Evolutionary conservation across 2,888 invertebrate genomes (phyloP).

Genomic region (Drosophila macrospina): DNA sequence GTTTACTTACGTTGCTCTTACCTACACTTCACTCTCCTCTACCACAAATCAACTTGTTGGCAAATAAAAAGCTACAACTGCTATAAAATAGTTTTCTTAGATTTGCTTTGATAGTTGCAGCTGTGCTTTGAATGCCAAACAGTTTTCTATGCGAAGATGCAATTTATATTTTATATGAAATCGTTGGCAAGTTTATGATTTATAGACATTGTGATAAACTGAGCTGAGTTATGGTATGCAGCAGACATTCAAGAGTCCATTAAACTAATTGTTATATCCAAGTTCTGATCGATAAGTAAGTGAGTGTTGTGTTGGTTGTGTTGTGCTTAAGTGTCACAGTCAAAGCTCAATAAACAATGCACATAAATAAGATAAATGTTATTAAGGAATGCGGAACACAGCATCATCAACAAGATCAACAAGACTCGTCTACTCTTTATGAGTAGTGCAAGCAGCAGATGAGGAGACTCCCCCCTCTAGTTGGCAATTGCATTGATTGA

Average conservation of each 20-base stretch:
- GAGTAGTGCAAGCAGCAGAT: too few species aligned
- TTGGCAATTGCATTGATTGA: conserved; percentile 58
- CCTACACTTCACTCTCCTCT: too few species aligned
- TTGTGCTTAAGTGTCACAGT: conserved; percentile 43
- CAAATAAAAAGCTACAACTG: not conserved
- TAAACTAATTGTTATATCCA: conserved; percentile 24
- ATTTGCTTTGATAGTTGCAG: not conserved
- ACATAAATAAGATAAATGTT: conserved; percentile 56
- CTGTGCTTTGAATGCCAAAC: not conserved
- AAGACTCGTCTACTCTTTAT: conserved; percentile 14
- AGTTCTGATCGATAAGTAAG: conserved; percentile 29
- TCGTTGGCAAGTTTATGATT: not conserved
- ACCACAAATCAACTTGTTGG: not conserved
- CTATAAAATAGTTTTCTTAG: not conserved
- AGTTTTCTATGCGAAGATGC: not conserved
- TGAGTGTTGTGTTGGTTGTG: conserved; percentile 12
- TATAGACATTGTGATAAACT: conserved; percentile 2
- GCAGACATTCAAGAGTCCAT: not conserved
- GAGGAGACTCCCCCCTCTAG: too few species aligned
- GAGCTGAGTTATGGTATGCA: not conserved
- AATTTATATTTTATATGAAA: not conserved
- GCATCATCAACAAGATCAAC: conserved; percentile 30
- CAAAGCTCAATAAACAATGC: conserved; percentile 63
- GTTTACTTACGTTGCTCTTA: too few species aligned
- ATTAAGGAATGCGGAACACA: conserved; percentile 68